Percentiles rank a stretch among this genome's conserved stretches.
Evolutionary conservation across 2,888 invertebrate genomes (phyloP).

Genomic region (Brachyptera putata): DNA sequence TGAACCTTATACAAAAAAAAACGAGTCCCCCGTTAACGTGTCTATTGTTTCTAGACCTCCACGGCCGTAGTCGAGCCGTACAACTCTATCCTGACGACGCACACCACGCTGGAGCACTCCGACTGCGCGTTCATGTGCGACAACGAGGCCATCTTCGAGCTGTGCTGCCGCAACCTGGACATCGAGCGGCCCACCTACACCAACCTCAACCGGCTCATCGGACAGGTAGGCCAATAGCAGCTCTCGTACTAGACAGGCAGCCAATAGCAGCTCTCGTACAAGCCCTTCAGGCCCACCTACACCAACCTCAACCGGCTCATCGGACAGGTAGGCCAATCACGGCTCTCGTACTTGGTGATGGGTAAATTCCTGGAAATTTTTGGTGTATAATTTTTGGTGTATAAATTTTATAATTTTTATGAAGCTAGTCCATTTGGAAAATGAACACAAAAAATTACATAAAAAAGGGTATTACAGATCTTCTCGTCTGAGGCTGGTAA

Average conservation of each 20-base stretch:
- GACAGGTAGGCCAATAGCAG: slow-evolving; percentile 43
- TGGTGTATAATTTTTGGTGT: too few species aligned
- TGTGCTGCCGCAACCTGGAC: slow-evolving; percentile 91
- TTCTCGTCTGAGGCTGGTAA: too few species aligned
- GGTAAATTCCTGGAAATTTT: too few species aligned
- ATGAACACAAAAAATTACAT: too few species aligned
- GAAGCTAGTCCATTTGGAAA: too few species aligned
- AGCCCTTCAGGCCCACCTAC: too few species aligned
- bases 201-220: slow-evolving; percentile 91
- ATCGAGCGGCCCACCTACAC: slow-evolving; percentile 97
- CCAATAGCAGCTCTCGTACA: too few species aligned
- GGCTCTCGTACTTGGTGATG: not conserved
- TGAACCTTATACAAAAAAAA: too few species aligned
- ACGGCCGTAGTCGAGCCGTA: slow-evolving; percentile 93
- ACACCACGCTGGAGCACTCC: slow-evolving; percentile 91
- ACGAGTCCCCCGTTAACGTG: too few species aligned
- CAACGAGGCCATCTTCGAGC: slow-evolving; percentile 86
- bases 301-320: slow-evolving; percentile 94
- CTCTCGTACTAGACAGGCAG: not conserved
- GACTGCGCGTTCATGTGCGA: too few species aligned
- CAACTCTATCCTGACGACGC: slow-evolving; percentile 94
- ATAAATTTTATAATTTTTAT: too few species aligned
- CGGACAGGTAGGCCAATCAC: slow-evolving; percentile 48
- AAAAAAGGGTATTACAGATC: too few species aligned
- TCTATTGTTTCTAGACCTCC: slow-evolving; percentile 56